These are phyloP conservation scores for Tragopan temminckii DNA, from an alignment of 2,797 vertebrate genomes.

Conservation along the genomic window DNA sequence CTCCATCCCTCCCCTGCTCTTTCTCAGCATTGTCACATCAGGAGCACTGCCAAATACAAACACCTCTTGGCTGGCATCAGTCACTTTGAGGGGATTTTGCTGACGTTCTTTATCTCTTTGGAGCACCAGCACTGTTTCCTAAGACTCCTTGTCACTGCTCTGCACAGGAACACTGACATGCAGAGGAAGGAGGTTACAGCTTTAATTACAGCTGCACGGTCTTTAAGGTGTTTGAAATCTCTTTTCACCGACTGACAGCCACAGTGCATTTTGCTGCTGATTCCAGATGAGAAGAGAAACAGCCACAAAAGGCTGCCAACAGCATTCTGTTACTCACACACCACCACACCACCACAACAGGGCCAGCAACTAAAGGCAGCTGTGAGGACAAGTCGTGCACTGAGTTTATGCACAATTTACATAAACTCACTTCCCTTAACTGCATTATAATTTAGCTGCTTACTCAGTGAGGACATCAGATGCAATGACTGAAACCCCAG, in stretches of 20 bases:
- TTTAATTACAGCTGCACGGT: conserved; percentile 36
- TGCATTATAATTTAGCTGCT: not conserved
- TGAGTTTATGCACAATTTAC: not conserved
- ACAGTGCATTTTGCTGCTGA: not conserved
- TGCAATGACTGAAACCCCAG: not conserved
- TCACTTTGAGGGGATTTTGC: not conserved
- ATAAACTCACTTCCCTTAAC: not conserved
- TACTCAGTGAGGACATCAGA: not conserved
- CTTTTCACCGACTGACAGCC: conserved; percentile 3
- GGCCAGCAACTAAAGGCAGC: not conserved
- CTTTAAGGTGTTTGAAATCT: conserved; percentile 41
- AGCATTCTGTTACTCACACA: not conserved
- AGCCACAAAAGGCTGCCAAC: not conserved
- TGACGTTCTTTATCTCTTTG: conserved; percentile 26
- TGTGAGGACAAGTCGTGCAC: not conserved
- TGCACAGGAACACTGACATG: not conserved
- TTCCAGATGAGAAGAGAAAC: not conserved
- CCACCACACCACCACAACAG: rapidly evolving
- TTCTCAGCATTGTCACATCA: not conserved
- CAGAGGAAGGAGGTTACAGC: conserved; percentile 26
- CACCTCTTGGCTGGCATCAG: not conserved
- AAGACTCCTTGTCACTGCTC: conserved; percentile 28
- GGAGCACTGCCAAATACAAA: conserved; percentile 7
- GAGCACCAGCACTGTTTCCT: not conserved
- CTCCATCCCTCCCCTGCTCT: not conserved